Evolutionary conservation across 2,888 invertebrate genomes (phyloP), one percentile per base, ranked within the genome.

Genomic region (Napeogenes sylphis): DNA sequence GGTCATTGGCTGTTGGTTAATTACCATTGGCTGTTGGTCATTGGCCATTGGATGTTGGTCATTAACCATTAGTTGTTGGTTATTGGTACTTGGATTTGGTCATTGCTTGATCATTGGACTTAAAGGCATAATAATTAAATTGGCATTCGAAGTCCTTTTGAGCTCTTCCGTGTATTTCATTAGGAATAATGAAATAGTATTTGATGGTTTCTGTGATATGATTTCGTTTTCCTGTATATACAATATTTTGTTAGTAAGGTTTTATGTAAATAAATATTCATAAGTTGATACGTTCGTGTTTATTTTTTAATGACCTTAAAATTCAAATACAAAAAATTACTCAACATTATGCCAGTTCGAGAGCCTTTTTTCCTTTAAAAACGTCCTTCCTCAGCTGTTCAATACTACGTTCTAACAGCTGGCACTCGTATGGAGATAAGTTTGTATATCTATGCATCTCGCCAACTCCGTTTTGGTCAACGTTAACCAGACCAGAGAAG

Each of bases 191-290:
- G 54, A 65, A 68, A 53, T 55, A 21, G 59, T 67, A 64, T 66
- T 65, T 67, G 59, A 65, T 69, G 66, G 60, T 65, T 68, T 82
- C 88, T 89, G 89, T 89, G 89, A 89, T 89, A 89, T 81, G 77
- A 82, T 81, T 81, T 78, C 73, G 77, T 81, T 81, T 75, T 76
- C 75, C 76, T 81, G 79, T 74, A 76, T 79, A 78, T 73, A 78
- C 78, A 75, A 73, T 74, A 72, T 73, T 76, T 80, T 81, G 77
- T 80, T 76, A 77, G 71, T 72, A 75, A 75, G 72, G 71, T 74
- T 71, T 64, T 66, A 75, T 74, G 82, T 85, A 83, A 87, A 87
- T 88, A 87, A 86, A 84, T 75, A 79, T 81, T 78, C 75, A 69
- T 78, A 80, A 80, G 77, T 83, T 82, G 75, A 70, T 82, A 67